Evolutionary conservation across 37 sponge, comb jelly and placozoan species (phyloP).

Genomic region (Theonella swinhoei): DNA sequence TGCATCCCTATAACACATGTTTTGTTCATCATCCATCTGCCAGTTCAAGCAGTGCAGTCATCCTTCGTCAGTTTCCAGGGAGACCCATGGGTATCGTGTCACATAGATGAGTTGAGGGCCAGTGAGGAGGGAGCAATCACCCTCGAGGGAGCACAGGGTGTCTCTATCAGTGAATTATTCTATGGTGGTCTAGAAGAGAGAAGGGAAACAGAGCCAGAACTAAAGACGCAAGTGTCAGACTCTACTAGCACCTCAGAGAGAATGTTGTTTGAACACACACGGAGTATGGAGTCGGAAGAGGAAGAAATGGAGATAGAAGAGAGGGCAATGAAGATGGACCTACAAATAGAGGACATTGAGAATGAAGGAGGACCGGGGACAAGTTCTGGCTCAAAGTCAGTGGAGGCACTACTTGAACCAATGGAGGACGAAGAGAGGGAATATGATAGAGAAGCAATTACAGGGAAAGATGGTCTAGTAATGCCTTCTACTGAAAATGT

Average conservation of each 20-base stretch:
- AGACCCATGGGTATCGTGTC: constrained; percentile 72
- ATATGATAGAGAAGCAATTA: neutral
- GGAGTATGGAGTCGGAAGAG: neutral
- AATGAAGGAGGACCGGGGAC: neutral
- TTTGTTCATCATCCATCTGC: constrained; percentile 72
- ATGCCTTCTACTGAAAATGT: neutral
- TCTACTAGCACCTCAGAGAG: neutral
- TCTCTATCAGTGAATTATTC: constrained; percentile 53
- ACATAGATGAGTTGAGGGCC: constrained; percentile 80
- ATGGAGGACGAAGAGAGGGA: neutral
- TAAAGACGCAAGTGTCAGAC: neutral
- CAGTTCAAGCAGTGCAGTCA: constrained; percentile 29
- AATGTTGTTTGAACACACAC: no score
- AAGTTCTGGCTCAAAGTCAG: neutral
- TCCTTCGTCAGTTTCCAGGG: constrained; percentile 80
- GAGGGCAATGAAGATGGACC: neutral
- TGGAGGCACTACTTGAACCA: neutral
- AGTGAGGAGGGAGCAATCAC: constrained; percentile 7
- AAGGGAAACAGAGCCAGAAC: neutral
- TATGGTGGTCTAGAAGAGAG: neutral
- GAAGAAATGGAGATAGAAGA: neutral
- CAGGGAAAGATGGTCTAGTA: neutral
- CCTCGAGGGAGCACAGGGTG: constrained; percentile 16
- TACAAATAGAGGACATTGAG: neutral
- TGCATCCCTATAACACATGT: constrained; percentile 44